These are phyloP conservation scores for Murina feae DNA, from an alignment of 2,113 vertebrate genomes.

Conservation along the genomic window DNA sequence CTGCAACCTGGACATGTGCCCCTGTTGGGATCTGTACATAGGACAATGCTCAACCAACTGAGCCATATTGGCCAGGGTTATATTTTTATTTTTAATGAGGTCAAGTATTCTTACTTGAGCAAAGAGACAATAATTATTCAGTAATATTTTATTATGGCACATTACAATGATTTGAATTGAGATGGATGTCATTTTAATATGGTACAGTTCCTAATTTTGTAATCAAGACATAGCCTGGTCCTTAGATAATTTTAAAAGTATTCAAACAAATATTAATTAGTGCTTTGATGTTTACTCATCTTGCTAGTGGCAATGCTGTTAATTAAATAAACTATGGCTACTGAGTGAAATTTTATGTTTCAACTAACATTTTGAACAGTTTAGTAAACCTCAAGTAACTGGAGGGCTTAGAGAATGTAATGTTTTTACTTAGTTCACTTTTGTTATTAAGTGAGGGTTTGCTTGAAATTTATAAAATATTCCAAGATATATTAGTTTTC, in stretches of 20 bases:
- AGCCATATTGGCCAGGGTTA: background rate
- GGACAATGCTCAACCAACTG: background rate
- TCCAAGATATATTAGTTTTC: background rate
- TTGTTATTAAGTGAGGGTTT: conserved; percentile 44
- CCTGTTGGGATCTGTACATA: background rate
- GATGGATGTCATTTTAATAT: conserved; percentile 52
- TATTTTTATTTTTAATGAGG: conserved; percentile 45
- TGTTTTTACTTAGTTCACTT: conserved; percentile 48
- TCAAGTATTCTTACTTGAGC: conserved; percentile 29
- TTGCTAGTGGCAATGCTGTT: conserved; percentile 51
- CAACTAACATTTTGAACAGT: conserved; percentile 52
- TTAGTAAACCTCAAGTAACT: conserved; percentile 53
- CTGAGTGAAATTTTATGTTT: conserved; percentile 64
- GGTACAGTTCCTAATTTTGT: conserved; percentile 47
- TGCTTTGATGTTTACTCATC: conserved; percentile 57
- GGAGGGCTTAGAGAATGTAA: conserved; percentile 5
- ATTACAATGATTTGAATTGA: conserved; percentile 11
- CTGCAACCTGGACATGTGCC: background rate
- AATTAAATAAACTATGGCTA: conserved; percentile 53
- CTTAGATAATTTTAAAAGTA: conserved; percentile 50
- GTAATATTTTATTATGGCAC: conserved; percentile 15
- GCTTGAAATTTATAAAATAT: conserved; percentile 27
- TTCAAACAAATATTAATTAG: conserved; percentile 59
- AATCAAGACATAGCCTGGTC: conserved; percentile 18
- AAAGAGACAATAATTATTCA: conserved; percentile 46